These are phyloP conservation scores for Xylophagus ater DNA, from an alignment of 2,888 invertebrate genomes.

Conservation along the genomic window DNA sequence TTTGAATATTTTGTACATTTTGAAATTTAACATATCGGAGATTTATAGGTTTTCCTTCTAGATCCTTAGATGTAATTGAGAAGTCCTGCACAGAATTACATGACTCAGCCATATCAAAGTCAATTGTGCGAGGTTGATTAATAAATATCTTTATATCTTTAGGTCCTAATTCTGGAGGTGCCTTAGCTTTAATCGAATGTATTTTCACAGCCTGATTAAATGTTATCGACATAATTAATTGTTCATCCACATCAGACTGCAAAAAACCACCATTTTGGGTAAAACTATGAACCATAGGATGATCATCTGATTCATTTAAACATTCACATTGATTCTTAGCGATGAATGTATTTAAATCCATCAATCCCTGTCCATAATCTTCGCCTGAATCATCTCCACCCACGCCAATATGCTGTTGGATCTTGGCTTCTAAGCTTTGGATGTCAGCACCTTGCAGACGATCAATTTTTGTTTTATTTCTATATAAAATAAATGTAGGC, in stretches of 20 bases:
- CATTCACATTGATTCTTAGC: constrained; percentile 87
- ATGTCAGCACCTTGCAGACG: constrained; percentile 81
- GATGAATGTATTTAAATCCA: constrained; percentile 80
- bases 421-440: constrained; percentile 70
- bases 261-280: constrained; percentile 56
- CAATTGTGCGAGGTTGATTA: constrained; percentile 91
- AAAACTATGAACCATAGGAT: constrained; percentile 65
- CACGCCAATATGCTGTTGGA: constrained; percentile 68
- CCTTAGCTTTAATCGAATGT: constrained; percentile 87
- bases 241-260: constrained; percentile 90
- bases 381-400: constrained; percentile 63
- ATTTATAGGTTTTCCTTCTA: constrained; percentile 74
- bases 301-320: constrained; percentile 90
- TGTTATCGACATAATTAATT: constrained; percentile 75
- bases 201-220: constrained; percentile 89
- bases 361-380: constrained; percentile 52
- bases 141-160: constrained; percentile 92
- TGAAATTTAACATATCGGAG: constrained; percentile 97
- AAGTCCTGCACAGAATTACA: constrained; percentile 81
- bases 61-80: constrained; percentile 58
- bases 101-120: constrained; percentile 87
- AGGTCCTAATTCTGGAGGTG: constrained; percentile 79
- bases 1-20: constrained; percentile 89
- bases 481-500: constrained; percentile 96
- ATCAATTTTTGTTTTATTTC: constrained; percentile 78